phyloP scores from a whole-genome alignment of 2,888 invertebrate genomes.

The Pristionchus fissidentatus region DNA sequence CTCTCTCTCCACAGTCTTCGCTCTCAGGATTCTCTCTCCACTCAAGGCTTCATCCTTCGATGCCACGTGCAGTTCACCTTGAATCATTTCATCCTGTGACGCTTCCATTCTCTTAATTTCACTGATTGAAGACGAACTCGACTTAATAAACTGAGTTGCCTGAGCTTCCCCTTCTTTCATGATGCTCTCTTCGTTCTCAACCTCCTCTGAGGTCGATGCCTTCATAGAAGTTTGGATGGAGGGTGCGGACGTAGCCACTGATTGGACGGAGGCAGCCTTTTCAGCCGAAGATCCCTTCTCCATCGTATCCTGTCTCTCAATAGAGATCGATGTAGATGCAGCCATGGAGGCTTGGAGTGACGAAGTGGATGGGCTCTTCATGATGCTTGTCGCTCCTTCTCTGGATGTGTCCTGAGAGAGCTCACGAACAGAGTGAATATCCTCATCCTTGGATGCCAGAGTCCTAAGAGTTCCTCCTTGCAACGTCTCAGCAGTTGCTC shows the following conservation, averaged over 20 bases:
- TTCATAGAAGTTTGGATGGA: too few species aligned
- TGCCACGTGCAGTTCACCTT: background rate
- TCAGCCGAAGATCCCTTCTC: background rate
- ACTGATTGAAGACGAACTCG: too few species aligned
- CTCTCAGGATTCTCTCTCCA: background rate
- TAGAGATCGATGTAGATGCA: too few species aligned
- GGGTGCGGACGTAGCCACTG: too few species aligned
- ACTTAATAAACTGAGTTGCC: too few species aligned
- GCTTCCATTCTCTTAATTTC: too few species aligned
- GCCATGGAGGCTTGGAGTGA: background rate
- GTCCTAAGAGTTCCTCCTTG: background rate
- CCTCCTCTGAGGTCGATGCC: too few species aligned
- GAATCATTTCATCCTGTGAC: background rate
- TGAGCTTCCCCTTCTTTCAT: too few species aligned
- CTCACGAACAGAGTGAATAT: background rate
- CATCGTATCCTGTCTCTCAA: too few species aligned
- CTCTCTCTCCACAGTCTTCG: constrained; percentile 22
- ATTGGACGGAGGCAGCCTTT: background rate
- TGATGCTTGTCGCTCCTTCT: background rate
- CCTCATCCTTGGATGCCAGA: background rate
- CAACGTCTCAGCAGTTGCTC: background rate
- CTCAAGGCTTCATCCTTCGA: background rate
- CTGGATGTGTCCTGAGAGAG: background rate
- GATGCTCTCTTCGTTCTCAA: too few species aligned
- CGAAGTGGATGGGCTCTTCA: constrained; percentile 6